A percentile compares a stretch with the other conserved stretches of the same genome.
These are phyloP conservation scores for Hyposmocoma kahamanoa DNA, from an alignment of 1,140 invertebrate species.

Conservation along the genomic window DNA sequence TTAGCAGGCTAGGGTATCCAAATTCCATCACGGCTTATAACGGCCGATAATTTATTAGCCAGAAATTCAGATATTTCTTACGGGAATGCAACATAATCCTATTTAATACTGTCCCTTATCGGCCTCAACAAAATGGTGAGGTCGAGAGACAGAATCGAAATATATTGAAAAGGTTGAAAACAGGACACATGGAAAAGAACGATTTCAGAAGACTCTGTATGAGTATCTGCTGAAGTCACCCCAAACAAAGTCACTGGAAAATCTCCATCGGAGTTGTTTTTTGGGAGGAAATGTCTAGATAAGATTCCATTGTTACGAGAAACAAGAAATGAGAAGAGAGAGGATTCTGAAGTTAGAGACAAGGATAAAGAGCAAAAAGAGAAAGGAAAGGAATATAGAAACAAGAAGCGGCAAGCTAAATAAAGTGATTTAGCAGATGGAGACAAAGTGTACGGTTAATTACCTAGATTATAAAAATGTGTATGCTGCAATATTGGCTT, in stretches of 20 bases:
- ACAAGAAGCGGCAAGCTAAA: constrained; percentile 14
- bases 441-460: constrained; percentile 27
- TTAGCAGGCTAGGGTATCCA: too few relatives aligned
- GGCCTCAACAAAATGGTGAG: constrained; percentile 17
- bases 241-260: constrained; percentile 24
- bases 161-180: constrained; percentile 34
- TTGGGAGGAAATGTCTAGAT: constrained; percentile 11
- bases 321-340: neutral
- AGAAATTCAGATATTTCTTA: too few relatives aligned
- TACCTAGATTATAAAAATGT: too few relatives aligned
- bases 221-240: constrained; percentile 36
- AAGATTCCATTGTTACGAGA: constrained; percentile 9
- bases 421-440: constrained; percentile 11
- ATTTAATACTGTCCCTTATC: constrained; percentile 15
- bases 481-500: too few relatives aligned
- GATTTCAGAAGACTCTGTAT: constrained; percentile 21
- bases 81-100: too few relatives aligned
- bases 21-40: too few relatives aligned
- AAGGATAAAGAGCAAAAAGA: constrained; percentile 20
- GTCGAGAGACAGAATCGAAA: neutral
- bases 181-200: constrained; percentile 22
- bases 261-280: constrained; percentile 21
- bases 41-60: too few relatives aligned
- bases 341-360: constrained; percentile 18
- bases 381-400: constrained; percentile 23